Base-by-base conservation (phyloP, 2,797 vertebrate species). In the Streptopelia turtur region DNA sequence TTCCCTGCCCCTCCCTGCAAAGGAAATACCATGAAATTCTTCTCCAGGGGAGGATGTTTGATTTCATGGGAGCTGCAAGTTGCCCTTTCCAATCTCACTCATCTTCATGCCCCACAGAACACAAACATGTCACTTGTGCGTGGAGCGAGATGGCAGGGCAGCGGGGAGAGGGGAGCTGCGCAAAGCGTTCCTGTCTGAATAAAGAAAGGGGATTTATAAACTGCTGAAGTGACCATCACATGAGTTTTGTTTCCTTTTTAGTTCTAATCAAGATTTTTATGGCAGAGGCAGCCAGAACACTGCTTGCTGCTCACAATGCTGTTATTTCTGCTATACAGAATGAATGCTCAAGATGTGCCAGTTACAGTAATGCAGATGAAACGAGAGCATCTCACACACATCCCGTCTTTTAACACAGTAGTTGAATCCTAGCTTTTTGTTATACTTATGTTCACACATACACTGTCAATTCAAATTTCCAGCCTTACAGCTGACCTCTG, bases 161-260 rank as follows among this genome's bases (percentile, higher is more conserved):
- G 17, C 1, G 14, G 11, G 37, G 27, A 90, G 25, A 72, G 49
- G 41, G 25, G 16, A 55, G 81, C 55, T 59, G 11, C 31, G 60
- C 37, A 63, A 61, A 65, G 35, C 6, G 1, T 17, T 77, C 50
- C 52, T 57, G 27, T 16, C n/a, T 30, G 49, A 70, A 59, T 43
- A 59, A 89, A 74, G 53, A 90, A 86, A 90, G 53, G 60, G n/a
- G 50, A 80, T 84, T 96, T 77, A 47, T 59, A 39, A 94, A 94
- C 27, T 87, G 78, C 83, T 76, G 59, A 77, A 72, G 33, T 15
- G 28, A 52, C 68, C 30, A 2, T 61, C 75, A 61, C 5, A 2
- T 75, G 57, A 87, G 25, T 76, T 89, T 81, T 79, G 55, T 83
- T 92, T 94, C 87, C 43, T 83, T 93, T 75, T 87, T 35, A n/a